Evolutionary conservation across 64 coral and sea anemone genomes (phyloP), one percentile per base, ranked within the genome.

Genomic region (Montipora efflorescens): DNA sequence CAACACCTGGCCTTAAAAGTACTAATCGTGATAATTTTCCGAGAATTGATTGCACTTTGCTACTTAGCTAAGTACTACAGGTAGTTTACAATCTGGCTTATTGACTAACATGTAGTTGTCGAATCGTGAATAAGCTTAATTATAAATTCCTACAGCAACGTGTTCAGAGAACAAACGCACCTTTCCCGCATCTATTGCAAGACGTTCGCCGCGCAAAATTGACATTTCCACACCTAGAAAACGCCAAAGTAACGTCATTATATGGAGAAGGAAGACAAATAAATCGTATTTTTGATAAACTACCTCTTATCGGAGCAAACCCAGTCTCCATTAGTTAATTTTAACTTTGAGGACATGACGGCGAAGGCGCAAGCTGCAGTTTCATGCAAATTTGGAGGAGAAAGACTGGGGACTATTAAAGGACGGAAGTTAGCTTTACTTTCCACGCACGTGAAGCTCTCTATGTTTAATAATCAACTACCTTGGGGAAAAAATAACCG

Each of bases 161-260:
- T 73, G 64, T 25, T 47, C 1, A 87, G 9, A 87, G 15, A 28
- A 87, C 8, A 61, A 7, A 57, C 70, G 23, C 19, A 79, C 72
- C 97, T 90, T 84, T 94, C 5, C 98, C 98, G 46, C 98, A 99
- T 8, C 95, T 90, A 47, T 99, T 99, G n/a, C 98, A 99, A 4
- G 84, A 93, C 1, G 95, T 96, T 67, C 98, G 88, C 64, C 98
- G 92, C 8, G 98, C 98, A 83, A 99, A 99, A 88, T 99, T 99
- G 10, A 99, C 90, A 83, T 99, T 99, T 46, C 89, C 98, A 77
- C 98, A 99, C 68, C 98, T 99, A 49, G 47, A 94, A 94, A 36
- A 64, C 20, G 72, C 77, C 51, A 47, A 50, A 93, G 50, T 11
- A 77, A 44, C 19, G 28, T 22, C 1, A 61, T 28, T 45, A 45